phyloP scores from a whole-genome alignment of 2,797 vertebrate genomes.

The Hipposideros larvatus region DNA sequence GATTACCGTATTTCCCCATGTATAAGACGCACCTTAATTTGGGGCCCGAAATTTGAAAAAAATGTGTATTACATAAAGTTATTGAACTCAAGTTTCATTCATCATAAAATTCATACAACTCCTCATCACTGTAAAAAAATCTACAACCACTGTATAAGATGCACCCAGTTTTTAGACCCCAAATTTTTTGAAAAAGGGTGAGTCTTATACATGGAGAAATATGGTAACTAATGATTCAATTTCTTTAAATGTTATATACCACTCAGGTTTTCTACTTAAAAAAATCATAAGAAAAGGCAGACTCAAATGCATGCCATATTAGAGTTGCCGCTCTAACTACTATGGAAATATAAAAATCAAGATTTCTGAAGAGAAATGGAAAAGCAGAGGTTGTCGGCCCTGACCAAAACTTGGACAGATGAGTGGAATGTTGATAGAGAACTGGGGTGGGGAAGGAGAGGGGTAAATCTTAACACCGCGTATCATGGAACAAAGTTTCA shows the following conservation, averaged over 20 bases:
- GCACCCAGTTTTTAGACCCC: too few species aligned
- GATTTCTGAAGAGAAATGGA: not conserved
- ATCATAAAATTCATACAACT: too few species aligned
- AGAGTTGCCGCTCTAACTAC: not conserved
- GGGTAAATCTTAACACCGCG: not conserved
- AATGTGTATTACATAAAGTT: too few species aligned
- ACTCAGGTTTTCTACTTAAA: not conserved
- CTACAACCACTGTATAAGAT: too few species aligned
- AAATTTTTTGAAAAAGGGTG: too few species aligned
- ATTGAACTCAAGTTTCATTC: too few species aligned
- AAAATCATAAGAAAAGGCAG: not conserved
- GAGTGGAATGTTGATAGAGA: not conserved
- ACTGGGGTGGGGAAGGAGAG: fast-evolving
- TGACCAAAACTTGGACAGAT: not conserved
- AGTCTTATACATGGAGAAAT: too few species aligned
- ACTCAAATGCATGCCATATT: not conserved
- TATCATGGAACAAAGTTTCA: not conserved
- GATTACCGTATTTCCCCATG: not conserved
- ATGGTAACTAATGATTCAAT: not conserved
- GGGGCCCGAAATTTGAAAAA: too few species aligned
- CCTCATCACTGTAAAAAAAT: too few species aligned
- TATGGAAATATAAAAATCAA: not conserved
- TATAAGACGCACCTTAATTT: too few species aligned
- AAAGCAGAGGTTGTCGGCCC: not conserved
- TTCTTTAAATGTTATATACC: not conserved